Percentiles rank a stretch among this genome's conserved stretches.
Evolutionary conservation across 2,888 invertebrate genomes (phyloP).

Genomic region (Xestia c-nigrum): DNA sequence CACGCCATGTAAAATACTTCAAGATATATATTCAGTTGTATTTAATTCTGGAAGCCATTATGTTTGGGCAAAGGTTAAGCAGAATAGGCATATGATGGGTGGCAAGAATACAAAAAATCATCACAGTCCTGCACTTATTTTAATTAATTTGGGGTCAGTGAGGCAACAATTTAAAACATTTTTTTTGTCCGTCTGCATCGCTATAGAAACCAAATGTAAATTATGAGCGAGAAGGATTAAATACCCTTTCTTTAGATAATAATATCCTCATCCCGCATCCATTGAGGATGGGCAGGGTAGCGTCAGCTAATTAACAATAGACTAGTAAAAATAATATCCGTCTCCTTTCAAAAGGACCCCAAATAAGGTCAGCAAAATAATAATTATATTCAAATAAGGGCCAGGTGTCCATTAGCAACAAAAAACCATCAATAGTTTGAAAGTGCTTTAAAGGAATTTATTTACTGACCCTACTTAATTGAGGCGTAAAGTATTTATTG

Average conservation of each 20-base stretch:
- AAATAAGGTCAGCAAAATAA: constrained; percentile 71
- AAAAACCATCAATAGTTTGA: constrained; percentile 70
- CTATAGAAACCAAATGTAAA: constrained; percentile 4
- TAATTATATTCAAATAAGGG: constrained; percentile 72
- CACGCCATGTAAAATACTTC: too few relatives aligned
- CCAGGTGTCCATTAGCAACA: constrained; percentile 80
- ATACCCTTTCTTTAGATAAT: constrained; percentile 31
- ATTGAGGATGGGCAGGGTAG: constrained; percentile 48
- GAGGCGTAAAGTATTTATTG: constrained; percentile 46
- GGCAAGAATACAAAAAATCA: neutral
- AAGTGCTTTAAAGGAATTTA: constrained; percentile 62
- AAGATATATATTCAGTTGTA: too few relatives aligned
- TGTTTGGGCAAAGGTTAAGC: too few relatives aligned
- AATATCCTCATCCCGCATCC: constrained; percentile 6
- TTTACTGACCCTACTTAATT: constrained; percentile 78
- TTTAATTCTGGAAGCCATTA: too few relatives aligned
- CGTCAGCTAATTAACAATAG: constrained; percentile 55
- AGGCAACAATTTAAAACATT: neutral
- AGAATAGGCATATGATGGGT: neutral
- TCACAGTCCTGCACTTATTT: neutral
- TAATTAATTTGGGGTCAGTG: neutral
- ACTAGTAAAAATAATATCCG: constrained; percentile 55
- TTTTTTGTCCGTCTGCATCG: neutral
- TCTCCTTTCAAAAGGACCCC: constrained; percentile 53
- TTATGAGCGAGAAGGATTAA: constrained; percentile 26